Percentiles rank a stretch among this genome's conserved stretches.
These are phyloP conservation scores for Vulpes vulpes DNA, from an alignment of 2,113 vertebrate species.

Conservation along the genomic window DNA sequence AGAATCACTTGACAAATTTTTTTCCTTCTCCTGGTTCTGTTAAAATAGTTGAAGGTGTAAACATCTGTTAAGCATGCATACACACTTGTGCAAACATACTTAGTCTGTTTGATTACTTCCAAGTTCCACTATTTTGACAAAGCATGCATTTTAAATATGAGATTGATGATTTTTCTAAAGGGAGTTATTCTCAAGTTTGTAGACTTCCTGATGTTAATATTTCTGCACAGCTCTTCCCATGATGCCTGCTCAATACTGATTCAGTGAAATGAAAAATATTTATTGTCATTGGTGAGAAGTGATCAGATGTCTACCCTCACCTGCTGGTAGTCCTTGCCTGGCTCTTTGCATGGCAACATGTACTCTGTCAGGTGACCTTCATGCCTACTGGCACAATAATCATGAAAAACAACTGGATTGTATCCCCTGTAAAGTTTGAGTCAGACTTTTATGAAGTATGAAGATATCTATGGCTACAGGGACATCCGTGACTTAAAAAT, in stretches of 20 bases:
- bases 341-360: not conserved
- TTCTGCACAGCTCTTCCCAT: not conserved
- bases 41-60: not conserved
- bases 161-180: constrained; percentile 27
- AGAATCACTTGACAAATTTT: not conserved
- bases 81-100: not conserved
- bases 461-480: not conserved
- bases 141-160: not conserved
- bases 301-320: not conserved
- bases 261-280: constrained; percentile 52
- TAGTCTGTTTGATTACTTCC: not conserved
- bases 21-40: not conserved
- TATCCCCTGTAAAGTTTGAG: not conserved
- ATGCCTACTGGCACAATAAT: not conserved
- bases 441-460: not conserved
- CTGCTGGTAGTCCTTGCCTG: not conserved
- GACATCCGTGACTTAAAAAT: constrained; percentile 14
- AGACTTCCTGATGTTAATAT: constrained; percentile 26
- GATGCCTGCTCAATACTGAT: constrained; percentile 17
- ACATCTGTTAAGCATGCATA: not conserved
- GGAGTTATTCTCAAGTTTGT: constrained; percentile 45
- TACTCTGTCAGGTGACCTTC: not conserved
- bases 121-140: not conserved
- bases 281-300: constrained; percentile 62
- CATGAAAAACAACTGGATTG: constrained; percentile 38